Evolutionary conservation across 2,797 vertebrate genomes (phyloP), one percentile per base, ranked within the genome.

Genomic region (Pagetopsis macropterus): DNA sequence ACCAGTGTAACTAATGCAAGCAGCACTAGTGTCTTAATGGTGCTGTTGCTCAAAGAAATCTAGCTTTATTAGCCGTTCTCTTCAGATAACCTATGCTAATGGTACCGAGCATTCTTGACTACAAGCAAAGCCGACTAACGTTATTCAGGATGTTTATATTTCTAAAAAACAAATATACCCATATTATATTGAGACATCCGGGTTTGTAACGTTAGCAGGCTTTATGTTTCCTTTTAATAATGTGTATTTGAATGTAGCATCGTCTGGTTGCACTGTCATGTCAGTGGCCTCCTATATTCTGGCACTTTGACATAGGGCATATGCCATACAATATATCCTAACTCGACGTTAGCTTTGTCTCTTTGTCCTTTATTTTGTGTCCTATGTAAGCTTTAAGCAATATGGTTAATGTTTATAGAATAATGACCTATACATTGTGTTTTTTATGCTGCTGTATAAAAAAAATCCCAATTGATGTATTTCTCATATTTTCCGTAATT

Each of bases 181-280:
- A 8, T 11, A n/a, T 17, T 2, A 43, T 16, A n/a, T 15, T 15
- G 9, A 10, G 3, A 57, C 8, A 8, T 3, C 17, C 13, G 3
- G 4, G n/a, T 31, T 4, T 46, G 13, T 0, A 14, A 8, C 31
- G 2, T 23, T 14, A 15, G 0, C 12, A 44, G 7, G 15, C 6
- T 19, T 23, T 31, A 3, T 54, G 2, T 31, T 52, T 7, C 10
- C 1, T 41, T 43, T 3, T 27, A 43, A 27, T 44, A 23, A 44
- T 16, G 8, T 37, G 33, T 37, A 37, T 37, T 37, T 9, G 55
- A 3, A 46, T 27, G 9, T 19, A 46, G 14, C 1, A 17, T 33
- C 54, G 4, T 45, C 5, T 33, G 50, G 15, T 57, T 82, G 63
- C 45, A 65, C 13, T 75, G 80, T 76, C 71, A 79, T 83, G 82